Conservation (phyloP, 2,888 invertebrate genomes). For the Hydroisotoma schaefferi region DNA sequence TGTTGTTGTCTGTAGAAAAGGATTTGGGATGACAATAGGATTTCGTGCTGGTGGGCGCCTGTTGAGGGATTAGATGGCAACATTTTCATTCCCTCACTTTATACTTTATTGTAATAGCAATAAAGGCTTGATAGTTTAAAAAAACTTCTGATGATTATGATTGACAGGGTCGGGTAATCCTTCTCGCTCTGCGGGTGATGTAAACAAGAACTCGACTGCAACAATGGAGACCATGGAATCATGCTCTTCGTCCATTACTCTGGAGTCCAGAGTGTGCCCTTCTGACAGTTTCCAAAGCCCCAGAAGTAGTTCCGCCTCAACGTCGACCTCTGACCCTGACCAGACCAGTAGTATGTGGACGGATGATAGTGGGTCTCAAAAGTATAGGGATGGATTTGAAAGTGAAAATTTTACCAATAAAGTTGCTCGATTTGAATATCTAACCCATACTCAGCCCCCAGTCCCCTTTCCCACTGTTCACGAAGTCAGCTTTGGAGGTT, state of each 20-base stretch:
- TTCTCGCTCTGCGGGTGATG: slow-evolving; percentile 44
- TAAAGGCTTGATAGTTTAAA: slow-evolving; percentile 10
- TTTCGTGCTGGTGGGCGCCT: slow-evolving; percentile 42
- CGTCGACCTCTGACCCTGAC: slow-evolving; percentile 32
- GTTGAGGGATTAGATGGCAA: slow-evolving; percentile 38
- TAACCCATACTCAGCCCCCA: slow-evolving; percentile 57
- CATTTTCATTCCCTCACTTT: slow-evolving; percentile 27
- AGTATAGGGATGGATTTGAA: slow-evolving; percentile 51
- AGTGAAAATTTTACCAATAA: slow-evolving; percentile 65
- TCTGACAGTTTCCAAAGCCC: slow-evolving; percentile 21
- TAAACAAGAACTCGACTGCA: slow-evolving; percentile 38
- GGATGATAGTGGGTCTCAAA: slow-evolving; percentile 10
- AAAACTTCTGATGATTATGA: slow-evolving; percentile 32
- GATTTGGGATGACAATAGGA: slow-evolving; percentile 25
- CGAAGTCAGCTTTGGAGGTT: slow-evolving; percentile 24
- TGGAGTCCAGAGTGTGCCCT: slow-evolving; percentile 22
- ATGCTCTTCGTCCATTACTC: slow-evolving; percentile 12
- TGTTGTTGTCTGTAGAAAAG: not conserved
- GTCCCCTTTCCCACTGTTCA: slow-evolving; percentile 25
- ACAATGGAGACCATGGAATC: slow-evolving; percentile 6
- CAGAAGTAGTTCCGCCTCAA: slow-evolving; percentile 29
- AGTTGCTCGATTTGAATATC: slow-evolving; percentile 74
- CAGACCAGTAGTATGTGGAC: slow-evolving; percentile 4
- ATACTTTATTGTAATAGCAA: no score
- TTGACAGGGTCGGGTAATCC: slow-evolving; percentile 48